These are phyloP conservation scores for Eupleurogrammus muticus DNA, from an alignment of 2,797 vertebrate species.

Conservation along the genomic window DNA sequence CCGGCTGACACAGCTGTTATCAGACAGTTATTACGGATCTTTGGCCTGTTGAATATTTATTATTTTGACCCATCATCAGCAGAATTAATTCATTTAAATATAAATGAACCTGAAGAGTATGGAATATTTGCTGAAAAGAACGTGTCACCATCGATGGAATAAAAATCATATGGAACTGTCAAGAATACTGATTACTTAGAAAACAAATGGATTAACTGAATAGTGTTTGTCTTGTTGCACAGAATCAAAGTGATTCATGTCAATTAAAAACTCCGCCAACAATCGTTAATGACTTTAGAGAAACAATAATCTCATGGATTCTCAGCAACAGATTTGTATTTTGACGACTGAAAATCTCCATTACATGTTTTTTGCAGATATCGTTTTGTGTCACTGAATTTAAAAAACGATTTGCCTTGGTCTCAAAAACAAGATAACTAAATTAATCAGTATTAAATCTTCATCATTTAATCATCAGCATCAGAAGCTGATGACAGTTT, in stretches of 20 bases:
- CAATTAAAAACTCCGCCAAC: slow-evolving; percentile 5
- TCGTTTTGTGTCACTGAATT: neutral
- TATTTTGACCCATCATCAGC: slow-evolving; percentile 59
- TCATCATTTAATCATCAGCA: neutral
- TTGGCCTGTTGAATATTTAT: slow-evolving; percentile 63
- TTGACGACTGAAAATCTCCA: neutral
- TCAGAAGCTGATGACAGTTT: neutral
- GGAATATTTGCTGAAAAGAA: slow-evolving; percentile 28
- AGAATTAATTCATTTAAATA: slow-evolving; percentile 48
- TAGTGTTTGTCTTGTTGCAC: slow-evolving; percentile 20
- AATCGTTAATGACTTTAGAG: neutral
- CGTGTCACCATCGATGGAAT: slow-evolving; percentile 24
- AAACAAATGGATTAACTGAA: slow-evolving; percentile 28
- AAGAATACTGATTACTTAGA: slow-evolving; percentile 3
- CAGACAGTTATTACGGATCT: too few species aligned
- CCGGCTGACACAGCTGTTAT: slow-evolving; percentile 75
- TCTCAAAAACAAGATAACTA: neutral
- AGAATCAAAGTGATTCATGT: slow-evolving; percentile 2
- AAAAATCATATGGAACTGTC: slow-evolving; percentile 25
- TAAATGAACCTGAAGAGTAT: slow-evolving; percentile 33
- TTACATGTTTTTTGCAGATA: neutral
- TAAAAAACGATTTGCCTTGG: neutral
- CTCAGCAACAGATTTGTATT: neutral
- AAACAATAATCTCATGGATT: neutral
- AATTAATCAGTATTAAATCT: slow-evolving; percentile 11